phyloP scores from a whole-genome alignment of 2,888 invertebrate species.

The Tholera decimalis region DNA sequence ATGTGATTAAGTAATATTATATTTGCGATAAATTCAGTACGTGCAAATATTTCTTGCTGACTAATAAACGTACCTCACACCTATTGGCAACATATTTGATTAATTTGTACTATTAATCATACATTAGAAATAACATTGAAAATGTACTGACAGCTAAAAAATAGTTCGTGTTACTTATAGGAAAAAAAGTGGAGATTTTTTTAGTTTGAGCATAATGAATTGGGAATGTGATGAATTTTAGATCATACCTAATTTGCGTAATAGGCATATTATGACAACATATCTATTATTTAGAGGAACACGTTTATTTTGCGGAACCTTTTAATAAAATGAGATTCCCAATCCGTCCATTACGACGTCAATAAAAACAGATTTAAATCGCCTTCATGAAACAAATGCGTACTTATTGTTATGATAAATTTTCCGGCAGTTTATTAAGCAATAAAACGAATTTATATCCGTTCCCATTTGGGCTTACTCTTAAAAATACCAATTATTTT shows the following conservation, averaged over 20 bases:
- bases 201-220: neutral
- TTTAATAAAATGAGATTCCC: slow-evolving; percentile 38
- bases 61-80: slow-evolving; percentile 27
- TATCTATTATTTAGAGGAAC: slow-evolving; percentile 3
- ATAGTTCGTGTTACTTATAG: neutral
- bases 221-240: slow-evolving; percentile 4
- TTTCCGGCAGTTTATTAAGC: slow-evolving; percentile 42
- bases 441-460: slow-evolving; percentile 47
- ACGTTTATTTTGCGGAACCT: slow-evolving; percentile 14
- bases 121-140: slow-evolving; percentile 1
- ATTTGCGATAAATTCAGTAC: slow-evolving; percentile 35
- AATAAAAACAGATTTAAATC: slow-evolving; percentile 53
- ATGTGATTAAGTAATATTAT: no score
- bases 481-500: slow-evolving; percentile 42
- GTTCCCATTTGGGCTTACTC: slow-evolving; percentile 11
- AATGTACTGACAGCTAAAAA: slow-evolving; percentile 1
- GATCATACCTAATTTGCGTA: no score
- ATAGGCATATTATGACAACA: slow-evolving; percentile 8
- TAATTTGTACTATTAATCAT: slow-evolving; percentile 33
- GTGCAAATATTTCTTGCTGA: slow-evolving; percentile 43
- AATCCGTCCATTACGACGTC: slow-evolving; percentile 35
- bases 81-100: slow-evolving; percentile 33
- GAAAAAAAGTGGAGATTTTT: slow-evolving; percentile 14
- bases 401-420: slow-evolving; percentile 54
- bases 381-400: slow-evolving; percentile 33